These are phyloP conservation scores for Cygnus olor DNA, from an alignment of 2,797 vertebrate genomes.

Conservation along the genomic window DNA sequence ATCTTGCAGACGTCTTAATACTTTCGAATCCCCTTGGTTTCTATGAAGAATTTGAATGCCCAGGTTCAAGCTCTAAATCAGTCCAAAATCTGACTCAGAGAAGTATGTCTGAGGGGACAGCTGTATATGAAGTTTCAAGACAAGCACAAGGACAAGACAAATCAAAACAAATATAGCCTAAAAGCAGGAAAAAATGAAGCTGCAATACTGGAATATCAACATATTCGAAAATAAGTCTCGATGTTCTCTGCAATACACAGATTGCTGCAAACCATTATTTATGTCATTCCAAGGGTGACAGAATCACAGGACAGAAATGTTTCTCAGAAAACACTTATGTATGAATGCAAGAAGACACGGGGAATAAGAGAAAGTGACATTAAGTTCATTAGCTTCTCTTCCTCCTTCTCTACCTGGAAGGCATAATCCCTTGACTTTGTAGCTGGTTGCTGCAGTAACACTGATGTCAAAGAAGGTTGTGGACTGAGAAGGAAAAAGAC, in stretches of 20 bases:
- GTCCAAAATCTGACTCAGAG: background rate
- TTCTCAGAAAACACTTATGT: background rate
- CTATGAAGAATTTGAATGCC: conserved; percentile 26
- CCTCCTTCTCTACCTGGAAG: background rate
- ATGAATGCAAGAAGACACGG: background rate
- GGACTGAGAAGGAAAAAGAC: background rate
- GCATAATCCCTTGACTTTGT: background rate
- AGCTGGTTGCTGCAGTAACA: background rate
- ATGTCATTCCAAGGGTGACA: background rate
- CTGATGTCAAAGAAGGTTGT: background rate
- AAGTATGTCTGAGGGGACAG: background rate
- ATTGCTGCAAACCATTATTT: background rate
- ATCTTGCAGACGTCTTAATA: conserved; percentile 21
- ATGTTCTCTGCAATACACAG: background rate
- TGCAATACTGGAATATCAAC: background rate
- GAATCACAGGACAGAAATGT: background rate
- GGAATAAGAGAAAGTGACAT: background rate
- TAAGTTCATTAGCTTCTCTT: background rate
- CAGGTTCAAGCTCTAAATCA: conserved; percentile 7
- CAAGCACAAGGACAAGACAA: background rate
- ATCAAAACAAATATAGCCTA: background rate
- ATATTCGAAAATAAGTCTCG: background rate
- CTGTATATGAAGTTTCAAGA: background rate
- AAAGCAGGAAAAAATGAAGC: background rate
- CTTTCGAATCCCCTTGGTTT: conserved; percentile 34